phyloP scores from a whole-genome alignment of 2,113 vertebrate species.

The Leptodactylus fuscus region DNA sequence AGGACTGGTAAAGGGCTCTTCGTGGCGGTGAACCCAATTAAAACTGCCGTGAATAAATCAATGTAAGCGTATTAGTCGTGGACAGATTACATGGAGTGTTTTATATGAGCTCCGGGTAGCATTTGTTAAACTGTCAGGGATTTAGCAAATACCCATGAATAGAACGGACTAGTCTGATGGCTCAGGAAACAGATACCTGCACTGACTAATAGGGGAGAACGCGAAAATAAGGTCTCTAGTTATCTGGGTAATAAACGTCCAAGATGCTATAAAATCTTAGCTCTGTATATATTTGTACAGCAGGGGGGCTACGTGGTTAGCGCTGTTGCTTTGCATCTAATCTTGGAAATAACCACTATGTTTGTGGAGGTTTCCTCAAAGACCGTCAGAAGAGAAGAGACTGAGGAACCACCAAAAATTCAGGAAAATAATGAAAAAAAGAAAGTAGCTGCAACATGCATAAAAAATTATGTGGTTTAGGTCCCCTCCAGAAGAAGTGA shows the following conservation, averaged over 20 bases:
- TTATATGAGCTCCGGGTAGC: neutral
- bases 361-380: no score
- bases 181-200: neutral
- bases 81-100: conserved; percentile 11
- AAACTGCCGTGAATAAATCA: conserved; percentile 30
- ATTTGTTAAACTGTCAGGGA: conserved; percentile 1
- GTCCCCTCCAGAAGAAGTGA: no score
- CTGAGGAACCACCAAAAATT: no score
- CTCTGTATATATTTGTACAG: no score
- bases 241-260: neutral
- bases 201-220: neutral
- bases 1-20: neutral
- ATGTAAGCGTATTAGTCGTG: conserved; percentile 5
- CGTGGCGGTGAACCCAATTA: conserved; percentile 30
- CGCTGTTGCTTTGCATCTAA: neutral
- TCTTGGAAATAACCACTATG: no score
- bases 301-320: neutral
- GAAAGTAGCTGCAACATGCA: no score
- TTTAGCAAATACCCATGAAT: neutral
- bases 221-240: no score
- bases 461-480: no score
- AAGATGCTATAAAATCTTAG: neutral
- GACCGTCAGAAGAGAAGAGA: no score
- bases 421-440: no score
- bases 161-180: neutral